A percentile compares a stretch with the other conserved stretches of the same genome.
Conservation (phyloP, 1,140 invertebrate species). For the Teleogryllus occipitalis region DNA sequence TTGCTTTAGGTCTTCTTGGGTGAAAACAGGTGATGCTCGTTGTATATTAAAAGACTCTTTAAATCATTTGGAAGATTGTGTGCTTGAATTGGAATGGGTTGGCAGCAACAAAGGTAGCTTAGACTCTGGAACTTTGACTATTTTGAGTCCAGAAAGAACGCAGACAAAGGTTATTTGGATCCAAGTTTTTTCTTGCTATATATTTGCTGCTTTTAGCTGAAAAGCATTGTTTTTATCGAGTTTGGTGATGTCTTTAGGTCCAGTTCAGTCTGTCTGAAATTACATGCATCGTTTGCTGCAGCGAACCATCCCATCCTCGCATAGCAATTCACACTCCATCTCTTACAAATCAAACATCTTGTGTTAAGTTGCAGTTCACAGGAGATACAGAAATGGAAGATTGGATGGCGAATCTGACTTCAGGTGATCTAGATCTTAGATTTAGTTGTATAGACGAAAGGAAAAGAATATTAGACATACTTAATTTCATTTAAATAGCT, state of each 20-base stretch:
- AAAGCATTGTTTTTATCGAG: not conserved
- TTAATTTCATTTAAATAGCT: too few species aligned
- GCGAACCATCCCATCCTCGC: constrained; percentile 64
- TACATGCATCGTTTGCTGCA: constrained; percentile 60
- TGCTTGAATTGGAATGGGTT: constrained; percentile 74
- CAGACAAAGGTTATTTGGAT: constrained; percentile 46
- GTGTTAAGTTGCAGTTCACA: constrained; percentile 61
- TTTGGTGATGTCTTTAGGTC: constrained; percentile 35
- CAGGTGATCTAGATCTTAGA: constrained; percentile 37
- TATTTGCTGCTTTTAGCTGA: not conserved
- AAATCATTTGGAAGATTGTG: constrained; percentile 58
- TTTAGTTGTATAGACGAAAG: not conserved
- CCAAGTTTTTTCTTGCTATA: not conserved
- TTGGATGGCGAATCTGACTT: constrained; percentile 70
- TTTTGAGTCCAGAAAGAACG: constrained; percentile 40
- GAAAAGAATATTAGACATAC: too few species aligned
- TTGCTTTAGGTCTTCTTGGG: constrained; percentile 57
- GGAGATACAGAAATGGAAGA: constrained; percentile 77
- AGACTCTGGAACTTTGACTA: constrained; percentile 64
- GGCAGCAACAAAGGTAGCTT: constrained; percentile 44
- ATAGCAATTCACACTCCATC: constrained; percentile 61
- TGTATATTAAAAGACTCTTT: constrained; percentile 44
- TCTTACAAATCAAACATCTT: constrained; percentile 39
- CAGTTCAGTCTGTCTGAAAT: constrained; percentile 60
- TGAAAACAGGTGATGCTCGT: constrained; percentile 67